These are phyloP conservation scores for Lasioglossum oenotherae DNA, from an alignment of 2,888 invertebrate genomes.

Conservation along the genomic window DNA sequence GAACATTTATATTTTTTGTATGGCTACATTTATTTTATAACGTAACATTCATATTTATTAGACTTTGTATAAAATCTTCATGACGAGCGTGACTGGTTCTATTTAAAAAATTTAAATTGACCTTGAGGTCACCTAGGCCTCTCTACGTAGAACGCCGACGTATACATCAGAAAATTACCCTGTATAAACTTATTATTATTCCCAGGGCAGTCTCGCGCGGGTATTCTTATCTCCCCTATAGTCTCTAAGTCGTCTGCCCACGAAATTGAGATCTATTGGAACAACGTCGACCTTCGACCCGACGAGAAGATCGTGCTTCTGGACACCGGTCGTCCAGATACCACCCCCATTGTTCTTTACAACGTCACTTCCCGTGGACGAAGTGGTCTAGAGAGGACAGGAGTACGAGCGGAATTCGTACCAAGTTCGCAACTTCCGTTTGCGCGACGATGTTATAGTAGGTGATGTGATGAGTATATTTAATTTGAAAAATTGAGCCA, in stretches of 20 bases:
- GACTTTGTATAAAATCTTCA: too few species aligned
- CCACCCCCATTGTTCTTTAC: conserved; percentile 60
- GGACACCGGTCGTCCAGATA: conserved; percentile 50
- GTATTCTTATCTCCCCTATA: conserved; percentile 76
- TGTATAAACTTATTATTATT: not conserved
- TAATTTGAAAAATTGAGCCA: too few species aligned
- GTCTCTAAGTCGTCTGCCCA: conserved; percentile 65
- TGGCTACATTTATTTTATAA: too few species aligned
- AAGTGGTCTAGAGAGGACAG: conserved; percentile 72
- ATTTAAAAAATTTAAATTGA: conserved; percentile 23
- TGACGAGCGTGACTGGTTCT: not conserved
- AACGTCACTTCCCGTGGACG: conserved; percentile 57
- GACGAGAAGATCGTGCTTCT: conserved; percentile 73
- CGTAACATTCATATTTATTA: too few species aligned
- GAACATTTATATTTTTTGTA: too few species aligned
- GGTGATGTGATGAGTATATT: conserved; percentile 30
- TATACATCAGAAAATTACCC: not conserved
- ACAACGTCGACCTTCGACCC: conserved; percentile 63
- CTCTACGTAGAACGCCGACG: conserved; percentile 35
- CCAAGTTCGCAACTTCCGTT: conserved; percentile 72
- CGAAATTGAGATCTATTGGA: conserved; percentile 78
- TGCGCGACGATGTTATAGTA: conserved; percentile 72
- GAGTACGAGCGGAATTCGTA: conserved; percentile 70
- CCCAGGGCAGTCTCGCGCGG: conserved; percentile 61
- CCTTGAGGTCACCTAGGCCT: too few species aligned